Conservation (phyloP, 2,888 invertebrate genomes). For the Eupithecia tripunctaria region DNA sequence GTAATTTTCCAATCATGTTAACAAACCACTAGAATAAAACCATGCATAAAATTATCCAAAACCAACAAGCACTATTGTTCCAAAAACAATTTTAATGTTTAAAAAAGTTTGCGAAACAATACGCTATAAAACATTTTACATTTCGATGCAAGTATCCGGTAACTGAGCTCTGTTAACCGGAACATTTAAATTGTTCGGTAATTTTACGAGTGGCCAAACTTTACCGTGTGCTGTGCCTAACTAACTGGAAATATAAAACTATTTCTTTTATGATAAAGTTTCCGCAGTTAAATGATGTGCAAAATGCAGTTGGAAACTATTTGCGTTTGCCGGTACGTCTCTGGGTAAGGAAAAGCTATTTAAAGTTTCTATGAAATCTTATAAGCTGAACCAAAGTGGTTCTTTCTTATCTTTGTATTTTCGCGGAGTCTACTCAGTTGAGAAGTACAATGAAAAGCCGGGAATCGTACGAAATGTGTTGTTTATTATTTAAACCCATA, state of each 20-base stretch:
- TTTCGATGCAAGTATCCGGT: constrained; percentile 29
- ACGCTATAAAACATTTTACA: constrained; percentile 28
- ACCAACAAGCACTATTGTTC: constrained; percentile 1
- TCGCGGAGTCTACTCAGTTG: not conserved
- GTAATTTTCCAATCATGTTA: not conserved
- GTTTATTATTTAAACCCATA: not conserved
- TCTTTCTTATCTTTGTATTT: constrained; percentile 2
- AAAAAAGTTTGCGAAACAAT: constrained; percentile 24
- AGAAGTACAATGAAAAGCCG: not conserved
- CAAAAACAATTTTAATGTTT: not conserved
- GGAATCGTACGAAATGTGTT: not conserved
- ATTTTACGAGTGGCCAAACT: constrained; percentile 47
- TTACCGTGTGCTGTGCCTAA: constrained; percentile 40
- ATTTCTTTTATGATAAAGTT: constrained; percentile 43
- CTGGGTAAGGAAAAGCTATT: constrained; percentile 18
- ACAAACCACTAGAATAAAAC: not conserved
- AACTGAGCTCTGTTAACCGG: constrained; percentile 34
- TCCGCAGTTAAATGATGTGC: constrained; percentile 42
- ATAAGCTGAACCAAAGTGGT: constrained; percentile 11
- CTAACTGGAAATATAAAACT: constrained; percentile 40
- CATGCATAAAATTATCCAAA: not conserved
- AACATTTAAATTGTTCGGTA: constrained; percentile 50
- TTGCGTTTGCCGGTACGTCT: constrained; percentile 32
- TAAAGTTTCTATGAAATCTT: constrained; percentile 29
- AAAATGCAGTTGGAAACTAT: constrained; percentile 42